Evolutionary conservation across 2,113 vertebrate genomes (phyloP), one percentile per base, ranked within the genome.

Genomic region (Anser cygnoides): DNA sequence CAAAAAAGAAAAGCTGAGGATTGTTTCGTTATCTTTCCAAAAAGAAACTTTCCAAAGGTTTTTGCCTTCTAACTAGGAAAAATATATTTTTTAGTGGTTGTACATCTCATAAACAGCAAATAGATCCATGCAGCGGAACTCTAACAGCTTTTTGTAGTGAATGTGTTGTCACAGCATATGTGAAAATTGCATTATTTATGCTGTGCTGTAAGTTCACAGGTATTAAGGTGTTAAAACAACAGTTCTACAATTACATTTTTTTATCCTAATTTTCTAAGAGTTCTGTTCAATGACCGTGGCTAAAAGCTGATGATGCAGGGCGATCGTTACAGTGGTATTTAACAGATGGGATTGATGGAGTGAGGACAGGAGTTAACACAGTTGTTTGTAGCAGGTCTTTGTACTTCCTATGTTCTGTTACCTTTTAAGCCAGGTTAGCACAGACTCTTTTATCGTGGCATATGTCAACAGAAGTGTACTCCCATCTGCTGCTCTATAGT

Each of bases 401-500:
- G 95, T 44, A 83, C 95, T 90, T 94, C 87, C 89, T 87, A 63
- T 65, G 81, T 95, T 93, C 87, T 90, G 72, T 93, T 92, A 90
- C 96, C 97, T 97, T 95, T 92, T 90, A 35, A 70, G 96, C 96
- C 97, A 96, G 97, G 98, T 98, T 97, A 97, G 97, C 97, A 72
- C 8, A 6, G 94, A 97, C 95, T 95, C 92, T 95, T 98, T 98
- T 97, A 96, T 97, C 92, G 94, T 92, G 97, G 97, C 98, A 97
- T 98, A 95, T 98, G 98, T 97, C 98, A 98, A 95, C 97, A 97
- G 97, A 95, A 97, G 97, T 87, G 95, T 96, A 85, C 94, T 96
- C 97, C 98, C 98, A 99, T 99, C 99, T 99, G 99, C 98, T 95
- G 95, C 97, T 33, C 78, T 87, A 72, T 88, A 58, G 96, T 87